A percentile compares a stretch with the other conserved stretches of the same genome.
These are phyloP conservation scores for Pocillopora meandrina DNA, from an alignment of 92 coral and sea anemone genomes.

Conservation along the genomic window DNA sequence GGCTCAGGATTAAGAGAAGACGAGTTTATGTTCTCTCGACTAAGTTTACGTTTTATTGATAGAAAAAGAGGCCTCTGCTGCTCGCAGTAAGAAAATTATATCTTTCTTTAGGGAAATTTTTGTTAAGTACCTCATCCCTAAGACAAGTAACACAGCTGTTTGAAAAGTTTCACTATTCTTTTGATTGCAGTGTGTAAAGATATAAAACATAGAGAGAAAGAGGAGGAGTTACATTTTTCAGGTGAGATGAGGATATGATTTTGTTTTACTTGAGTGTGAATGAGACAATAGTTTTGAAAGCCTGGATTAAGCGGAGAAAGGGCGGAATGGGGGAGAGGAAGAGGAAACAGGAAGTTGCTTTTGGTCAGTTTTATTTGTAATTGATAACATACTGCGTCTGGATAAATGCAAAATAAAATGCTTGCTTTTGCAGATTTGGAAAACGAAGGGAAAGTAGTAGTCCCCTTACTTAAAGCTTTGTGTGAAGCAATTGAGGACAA, in stretches of 20 bases:
- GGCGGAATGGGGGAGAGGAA: not conserved
- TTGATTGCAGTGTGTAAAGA: constrained; percentile 43
- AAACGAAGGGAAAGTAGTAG: not conserved
- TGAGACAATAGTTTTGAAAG: too few species aligned
- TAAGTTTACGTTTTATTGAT: too few species aligned
- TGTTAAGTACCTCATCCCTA: too few species aligned
- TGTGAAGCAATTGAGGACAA: constrained; percentile 19
- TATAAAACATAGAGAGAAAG: constrained; percentile 12
- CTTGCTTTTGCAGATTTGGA: not conserved
- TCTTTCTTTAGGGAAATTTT: too few species aligned
- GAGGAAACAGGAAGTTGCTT: too few species aligned
- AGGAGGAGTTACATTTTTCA: constrained; percentile 6
- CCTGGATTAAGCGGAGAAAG: not conserved
- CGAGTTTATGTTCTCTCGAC: too few species aligned
- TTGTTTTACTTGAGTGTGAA: not conserved
- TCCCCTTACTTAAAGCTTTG: constrained; percentile 3
- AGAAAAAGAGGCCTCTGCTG: too few species aligned
- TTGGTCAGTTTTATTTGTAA: too few species aligned
- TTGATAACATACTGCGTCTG: too few species aligned
- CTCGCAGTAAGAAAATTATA: too few species aligned
- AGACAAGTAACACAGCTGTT: not conserved
- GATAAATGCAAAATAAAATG: too few species aligned
- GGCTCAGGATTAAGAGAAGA: too few species aligned
- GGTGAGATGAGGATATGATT: not conserved
- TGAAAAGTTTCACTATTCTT: not conserved